Base-by-base conservation (phyloP, 2,797 vertebrate genomes). In the Danio aesculapii region DNA sequence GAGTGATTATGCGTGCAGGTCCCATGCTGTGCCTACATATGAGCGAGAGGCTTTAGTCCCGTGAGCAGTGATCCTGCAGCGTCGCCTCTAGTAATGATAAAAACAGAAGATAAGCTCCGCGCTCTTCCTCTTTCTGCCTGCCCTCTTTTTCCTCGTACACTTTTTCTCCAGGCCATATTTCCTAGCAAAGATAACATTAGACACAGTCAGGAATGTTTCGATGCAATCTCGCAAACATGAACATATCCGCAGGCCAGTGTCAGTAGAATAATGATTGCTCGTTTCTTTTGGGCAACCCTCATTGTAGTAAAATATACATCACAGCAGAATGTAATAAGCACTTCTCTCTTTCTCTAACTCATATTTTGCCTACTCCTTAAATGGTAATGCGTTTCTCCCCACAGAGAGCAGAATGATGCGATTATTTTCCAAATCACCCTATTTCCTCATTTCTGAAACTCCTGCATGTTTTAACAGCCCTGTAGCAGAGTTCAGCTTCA, bases 351-450 rank as follows among this genome's bases (percentile, higher is more conserved):
- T 30, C 1, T 16, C 19, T 17, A 61, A 10, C 19, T 17, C 61
- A 58, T n/a, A 2, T 30, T 12, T 80, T 76, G 79, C 57, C 75
- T 46, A 46, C n/a, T 75, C 70, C 64, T 64, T 83, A 78, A 71
- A 81, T 70, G 63, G 57, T 77, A 71, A 49, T 75, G 61, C 44
- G 19, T 58, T 74, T 59, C 57, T 77, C 17, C 61, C 77, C 8
- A 13, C 72, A 72, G 61, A 75, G 63, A 83, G 61, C 10, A 58
- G 59, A 77, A 53, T 62, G 19, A 78, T 78, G 74, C 70, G 68
- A 81, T 85, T 76, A 79, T 71, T 71, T 69, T 55, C 46, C 74
- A 79, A 79, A 86, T 86, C 62, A 81, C 70, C 78, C 30, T 69
- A 83, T 81, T 83, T 85, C 79, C 84, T 79, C 59, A 58, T 76